phyloP scores from a whole-genome alignment of 2,888 invertebrate genomes.

The Andrena fulva region DNA sequence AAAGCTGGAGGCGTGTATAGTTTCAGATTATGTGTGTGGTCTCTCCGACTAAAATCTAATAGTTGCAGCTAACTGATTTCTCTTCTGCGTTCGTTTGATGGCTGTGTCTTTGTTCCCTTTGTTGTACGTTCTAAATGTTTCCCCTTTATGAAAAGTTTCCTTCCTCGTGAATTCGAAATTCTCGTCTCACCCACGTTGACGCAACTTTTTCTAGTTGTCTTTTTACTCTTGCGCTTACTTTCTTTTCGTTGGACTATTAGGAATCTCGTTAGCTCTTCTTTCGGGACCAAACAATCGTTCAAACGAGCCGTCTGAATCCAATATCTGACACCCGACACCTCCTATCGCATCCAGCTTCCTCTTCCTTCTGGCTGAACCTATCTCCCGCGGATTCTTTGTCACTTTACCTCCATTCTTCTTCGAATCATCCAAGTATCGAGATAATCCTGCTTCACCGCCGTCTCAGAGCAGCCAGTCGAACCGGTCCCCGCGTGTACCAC shows the following conservation, averaged over 20 bases:
- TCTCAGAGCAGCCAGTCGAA: conserved; percentile 13
- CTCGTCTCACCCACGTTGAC: background rate
- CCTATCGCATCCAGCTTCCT: conserved; percentile 1
- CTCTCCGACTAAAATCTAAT: background rate
- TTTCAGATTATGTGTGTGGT: background rate
- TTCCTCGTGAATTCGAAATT: background rate
- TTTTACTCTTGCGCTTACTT: too few species aligned
- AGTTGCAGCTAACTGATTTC: background rate
- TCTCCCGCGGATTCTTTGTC: conserved; percentile 41
- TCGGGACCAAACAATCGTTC: background rate
- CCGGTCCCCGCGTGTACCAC: conserved; percentile 16
- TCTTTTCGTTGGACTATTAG: too few species aligned
- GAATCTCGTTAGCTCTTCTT: background rate
- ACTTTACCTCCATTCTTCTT: conserved; percentile 42
- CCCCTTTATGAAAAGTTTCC: background rate
- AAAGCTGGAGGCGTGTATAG: background rate
- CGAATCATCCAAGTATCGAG: conserved; percentile 23
- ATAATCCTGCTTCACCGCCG: conserved; percentile 45
- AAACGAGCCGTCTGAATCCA: conserved; percentile 1
- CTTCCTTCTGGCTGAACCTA: conserved; percentile 17
- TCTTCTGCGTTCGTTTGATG: background rate
- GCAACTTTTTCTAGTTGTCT: background rate
- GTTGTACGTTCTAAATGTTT: background rate
- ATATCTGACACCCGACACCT: conserved; percentile 14
- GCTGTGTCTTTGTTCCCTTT: conserved; percentile 1